Evolutionary conservation across 2,113 vertebrate species (phyloP).

Genomic region (Poeciliopsis prolifica): DNA sequence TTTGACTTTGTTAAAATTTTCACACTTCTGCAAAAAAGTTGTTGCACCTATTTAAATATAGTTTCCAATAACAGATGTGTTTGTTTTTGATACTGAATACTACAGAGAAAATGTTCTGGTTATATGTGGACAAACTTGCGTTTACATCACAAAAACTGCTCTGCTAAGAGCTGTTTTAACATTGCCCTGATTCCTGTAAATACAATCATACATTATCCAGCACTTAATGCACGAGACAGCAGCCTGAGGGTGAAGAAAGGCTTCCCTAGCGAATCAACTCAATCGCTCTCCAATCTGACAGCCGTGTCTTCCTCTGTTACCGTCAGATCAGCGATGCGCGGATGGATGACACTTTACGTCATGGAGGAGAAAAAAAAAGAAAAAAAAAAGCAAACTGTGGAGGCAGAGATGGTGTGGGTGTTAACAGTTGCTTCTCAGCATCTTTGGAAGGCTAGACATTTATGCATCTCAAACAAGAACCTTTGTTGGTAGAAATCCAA

Average conservation of each 20-base stretch:
- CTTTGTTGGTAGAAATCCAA: conserved; percentile 27
- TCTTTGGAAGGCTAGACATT: conserved; percentile 18
- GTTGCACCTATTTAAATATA: background rate
- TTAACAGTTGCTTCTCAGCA: conserved; percentile 4
- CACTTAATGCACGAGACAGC: conserved; percentile 1
- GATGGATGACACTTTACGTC: conserved; percentile 28
- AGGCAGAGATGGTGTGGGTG: background rate
- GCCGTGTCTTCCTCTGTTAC: conserved; percentile 47
- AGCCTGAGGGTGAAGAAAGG: conserved; percentile 16
- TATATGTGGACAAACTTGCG: no score
- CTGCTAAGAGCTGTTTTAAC: background rate
- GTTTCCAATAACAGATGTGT: background rate
- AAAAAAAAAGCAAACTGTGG: conserved; percentile 11
- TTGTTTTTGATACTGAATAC: background rate
- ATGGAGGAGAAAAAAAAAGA: conserved; percentile 14
- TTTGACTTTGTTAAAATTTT: background rate
- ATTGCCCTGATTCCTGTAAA: background rate
- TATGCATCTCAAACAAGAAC: background rate
- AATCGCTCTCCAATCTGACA: conserved; percentile 41
- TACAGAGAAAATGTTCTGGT: background rate
- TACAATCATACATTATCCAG: conserved; percentile 18
- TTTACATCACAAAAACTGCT: no score
- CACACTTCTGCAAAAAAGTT: background rate
- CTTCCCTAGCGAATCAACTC: background rate
- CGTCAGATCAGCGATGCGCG: conserved; percentile 47